Evolutionary conservation across 2,113 vertebrate species (phyloP).

Genomic region (Nycticorax nycticorax): DNA sequence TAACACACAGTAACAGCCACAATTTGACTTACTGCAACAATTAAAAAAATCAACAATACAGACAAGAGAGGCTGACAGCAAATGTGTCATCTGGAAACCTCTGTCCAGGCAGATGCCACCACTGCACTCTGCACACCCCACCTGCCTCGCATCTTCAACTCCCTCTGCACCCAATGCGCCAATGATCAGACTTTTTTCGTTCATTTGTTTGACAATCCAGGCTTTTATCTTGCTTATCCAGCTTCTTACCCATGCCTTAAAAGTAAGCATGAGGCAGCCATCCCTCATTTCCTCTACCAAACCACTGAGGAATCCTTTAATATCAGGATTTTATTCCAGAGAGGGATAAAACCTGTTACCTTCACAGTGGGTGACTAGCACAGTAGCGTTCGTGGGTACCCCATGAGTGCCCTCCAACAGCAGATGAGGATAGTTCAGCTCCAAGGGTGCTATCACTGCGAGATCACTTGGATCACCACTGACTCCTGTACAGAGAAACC

Average conservation of each 20-base stretch:
- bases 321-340: not conserved
- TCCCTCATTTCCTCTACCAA: not conserved
- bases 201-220: not conserved
- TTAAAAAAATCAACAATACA: not conserved
- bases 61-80: not conserved
- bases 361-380: not conserved
- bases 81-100: not conserved
- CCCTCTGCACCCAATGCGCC: not conserved
- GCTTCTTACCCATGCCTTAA: not conserved
- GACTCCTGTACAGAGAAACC: not conserved
- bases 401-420: not conserved
- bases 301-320: not conserved
- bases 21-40: not conserved
- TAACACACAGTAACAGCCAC: not conserved
- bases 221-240: not conserved
- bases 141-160: not conserved
- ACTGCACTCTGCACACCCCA: not conserved
- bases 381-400: not conserved
- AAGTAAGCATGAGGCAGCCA: not conserved
- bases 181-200: not conserved
- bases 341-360: not conserved
- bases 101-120: not conserved
- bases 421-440: not conserved
- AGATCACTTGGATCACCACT: not conserved
- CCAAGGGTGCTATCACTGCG: not conserved